A percentile compares a stretch with the other conserved stretches of the same genome.
Conservation (phyloP, 2,888 invertebrate genomes). For the Priocnemis perturbator region DNA sequence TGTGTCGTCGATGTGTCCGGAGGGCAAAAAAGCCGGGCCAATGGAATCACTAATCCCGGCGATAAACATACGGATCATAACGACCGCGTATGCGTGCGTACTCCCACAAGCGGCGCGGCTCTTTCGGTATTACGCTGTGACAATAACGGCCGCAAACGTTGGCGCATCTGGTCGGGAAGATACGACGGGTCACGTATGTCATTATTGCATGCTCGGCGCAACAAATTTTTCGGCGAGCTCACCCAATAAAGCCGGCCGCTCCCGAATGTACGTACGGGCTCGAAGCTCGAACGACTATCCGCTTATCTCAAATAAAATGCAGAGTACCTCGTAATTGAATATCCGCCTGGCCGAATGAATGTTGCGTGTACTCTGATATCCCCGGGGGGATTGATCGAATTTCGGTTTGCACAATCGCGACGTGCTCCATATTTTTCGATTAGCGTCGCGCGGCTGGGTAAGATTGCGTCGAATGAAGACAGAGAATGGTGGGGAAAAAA, state of each 20-base stretch:
- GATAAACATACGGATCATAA: constrained; percentile 52
- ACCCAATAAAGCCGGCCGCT: not conserved
- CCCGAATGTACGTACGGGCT: constrained; percentile 11
- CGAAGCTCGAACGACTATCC: constrained; percentile 32
- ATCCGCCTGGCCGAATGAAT: constrained; percentile 30
- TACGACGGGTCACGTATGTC: constrained; percentile 52
- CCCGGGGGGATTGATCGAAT: constrained; percentile 26
- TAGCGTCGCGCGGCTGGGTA: too few relatives aligned
- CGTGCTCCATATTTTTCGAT: not conserved
- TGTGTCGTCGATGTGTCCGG: not conserved
- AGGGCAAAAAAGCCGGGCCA: constrained; percentile 43
- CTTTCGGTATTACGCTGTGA: too few relatives aligned
- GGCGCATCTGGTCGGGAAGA: constrained; percentile 54
- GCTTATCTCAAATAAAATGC: constrained; percentile 48
- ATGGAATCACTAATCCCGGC: constrained; percentile 55
- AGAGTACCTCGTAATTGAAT: constrained; percentile 41
- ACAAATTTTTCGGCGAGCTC: constrained; percentile 35
- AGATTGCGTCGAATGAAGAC: too few relatives aligned
- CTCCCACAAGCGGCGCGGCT: too few relatives aligned
- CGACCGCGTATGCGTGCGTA: constrained; percentile 4
- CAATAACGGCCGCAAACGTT: constrained; percentile 53
- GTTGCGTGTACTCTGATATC: constrained; percentile 35
- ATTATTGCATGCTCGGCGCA: constrained; percentile 46
- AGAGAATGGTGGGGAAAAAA: too few relatives aligned
- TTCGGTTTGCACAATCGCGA: constrained; percentile 26